Evolutionary conservation across 2,888 invertebrate species (phyloP), one percentile per base, ranked within the genome.

Genomic region (Lamellibrachia columna): DNA sequence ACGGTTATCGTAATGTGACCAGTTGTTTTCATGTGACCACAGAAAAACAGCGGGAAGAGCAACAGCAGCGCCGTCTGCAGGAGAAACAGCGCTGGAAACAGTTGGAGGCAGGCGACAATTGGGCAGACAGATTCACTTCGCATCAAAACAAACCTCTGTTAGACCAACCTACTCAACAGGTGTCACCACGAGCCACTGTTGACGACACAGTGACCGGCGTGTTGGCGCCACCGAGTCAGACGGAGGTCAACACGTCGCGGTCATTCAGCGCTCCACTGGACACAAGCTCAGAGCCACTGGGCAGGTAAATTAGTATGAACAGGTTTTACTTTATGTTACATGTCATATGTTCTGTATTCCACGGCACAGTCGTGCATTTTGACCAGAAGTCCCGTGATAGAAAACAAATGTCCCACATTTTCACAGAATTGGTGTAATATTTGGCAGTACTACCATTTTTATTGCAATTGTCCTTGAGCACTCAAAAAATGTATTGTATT

Each of bases 41-140:
- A 94, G 94, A 94, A 90, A 92, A 90, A 60, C 96, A 96, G 94
- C 95, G 96, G 93, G 96, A 96, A 94, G 96, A 96, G 93, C 96
- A 96, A 93, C 95, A 96, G 90, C 92, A 94, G 55, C 94, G 94
- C 92, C 95, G 95, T 92, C 92, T 94, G 91, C 93, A 93, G 91
- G 94, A 95, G 90, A 93, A 95, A 94, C 52, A 91, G 52, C 58
- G 55, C 11, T 90, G 53, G 9, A 90, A 75, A n/a, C 91, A 93
- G 91, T 90, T 55, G 7, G 93, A 93, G 9, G 40, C 53, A 3
- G 53, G 53, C 2, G 90, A 93, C 92, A 91, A 53, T 11, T 93
- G 92, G 93, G 93, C 91, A 15, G 93, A 93, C 90, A 92, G 90
- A 28, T 91, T 92, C 58, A 90, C 58, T 22, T 22, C 90, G n/a